Conservation (phyloP, 2,888 invertebrate species). For the Himalopsyche tibetana region DNA sequence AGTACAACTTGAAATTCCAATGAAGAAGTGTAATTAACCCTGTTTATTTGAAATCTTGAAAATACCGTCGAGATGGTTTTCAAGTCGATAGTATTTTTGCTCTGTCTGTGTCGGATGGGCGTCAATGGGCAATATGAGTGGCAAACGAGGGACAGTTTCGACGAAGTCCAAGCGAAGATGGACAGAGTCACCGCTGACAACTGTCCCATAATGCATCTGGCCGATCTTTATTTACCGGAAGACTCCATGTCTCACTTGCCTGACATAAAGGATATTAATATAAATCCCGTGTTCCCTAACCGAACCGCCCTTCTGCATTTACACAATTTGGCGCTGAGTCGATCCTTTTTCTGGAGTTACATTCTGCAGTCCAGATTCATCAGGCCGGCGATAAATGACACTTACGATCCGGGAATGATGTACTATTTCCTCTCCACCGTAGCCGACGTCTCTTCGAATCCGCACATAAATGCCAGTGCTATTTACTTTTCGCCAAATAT, state of each 20-base stretch:
- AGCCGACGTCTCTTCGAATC: slow-evolving; percentile 95
- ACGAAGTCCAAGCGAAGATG: slow-evolving; percentile 89
- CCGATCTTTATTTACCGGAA: slow-evolving; percentile 88
- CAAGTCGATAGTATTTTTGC: slow-evolving; percentile 54
- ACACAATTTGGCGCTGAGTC: slow-evolving; percentile 96
- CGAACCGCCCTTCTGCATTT: slow-evolving; percentile 94
- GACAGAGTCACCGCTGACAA: slow-evolving; percentile 91
- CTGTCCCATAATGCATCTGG: slow-evolving; percentile 91
- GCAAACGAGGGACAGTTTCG: slow-evolving; percentile 93
- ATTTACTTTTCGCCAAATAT: slow-evolving; percentile 96
- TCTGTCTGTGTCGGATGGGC: slow-evolving; percentile 73
- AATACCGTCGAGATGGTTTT: slow-evolving; percentile 47
- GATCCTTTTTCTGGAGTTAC: slow-evolving; percentile 97
- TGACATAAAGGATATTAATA: slow-evolving; percentile 94
- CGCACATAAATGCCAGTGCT: slow-evolving; percentile 93
- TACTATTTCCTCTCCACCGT: slow-evolving; percentile 96
- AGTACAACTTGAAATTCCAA: not conserved
- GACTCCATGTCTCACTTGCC: slow-evolving; percentile 94
- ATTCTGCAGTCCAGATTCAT: slow-evolving; percentile 94
- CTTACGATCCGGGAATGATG: slow-evolving; percentile 98
- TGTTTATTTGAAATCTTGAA: slow-evolving; percentile 13
- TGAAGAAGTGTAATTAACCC: not conserved
- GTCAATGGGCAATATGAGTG: slow-evolving; percentile 93
- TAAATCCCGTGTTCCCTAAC: slow-evolving; percentile 96
- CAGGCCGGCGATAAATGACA: slow-evolving; percentile 92